These are phyloP conservation scores for Zaprionus gabonicus DNA, from an alignment of 1,140 invertebrate species.

Conservation along the genomic window DNA sequence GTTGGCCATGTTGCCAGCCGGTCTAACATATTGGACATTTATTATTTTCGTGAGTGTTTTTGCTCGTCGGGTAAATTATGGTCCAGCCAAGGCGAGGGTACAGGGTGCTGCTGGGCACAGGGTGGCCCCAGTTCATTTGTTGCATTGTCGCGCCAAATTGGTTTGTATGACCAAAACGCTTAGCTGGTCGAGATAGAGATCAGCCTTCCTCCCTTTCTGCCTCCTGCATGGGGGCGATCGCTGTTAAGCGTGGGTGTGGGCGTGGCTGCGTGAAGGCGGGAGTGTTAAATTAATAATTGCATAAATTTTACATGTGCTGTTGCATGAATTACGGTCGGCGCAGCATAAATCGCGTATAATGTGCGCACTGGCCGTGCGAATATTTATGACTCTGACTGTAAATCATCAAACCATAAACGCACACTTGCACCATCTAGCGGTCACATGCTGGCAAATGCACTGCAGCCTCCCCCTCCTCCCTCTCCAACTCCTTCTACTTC, in stretches of 20 bases:
- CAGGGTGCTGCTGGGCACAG: neutral
- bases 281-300: slow-evolving; percentile 84
- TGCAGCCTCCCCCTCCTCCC: neutral
- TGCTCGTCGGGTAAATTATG: slow-evolving; percentile 79
- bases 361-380: slow-evolving; percentile 83
- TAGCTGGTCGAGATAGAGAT: slow-evolving; percentile 54
- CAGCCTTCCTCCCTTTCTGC: neutral
- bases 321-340: slow-evolving; percentile 80
- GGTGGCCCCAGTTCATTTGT: slow-evolving; percentile 37
- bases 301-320: slow-evolving; percentile 84
- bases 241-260: neutral
- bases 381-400: slow-evolving; percentile 82
- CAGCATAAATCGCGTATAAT: slow-evolving; percentile 84
- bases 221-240: neutral
- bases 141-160: slow-evolving; percentile 44
- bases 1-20: slow-evolving; percentile 64
- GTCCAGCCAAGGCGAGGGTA: slow-evolving; percentile 14
- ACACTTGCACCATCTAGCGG: slow-evolving; percentile 70
- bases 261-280: slow-evolving; percentile 6
- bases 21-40: slow-evolving; percentile 83
- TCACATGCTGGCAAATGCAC: slow-evolving; percentile 44
- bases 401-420: slow-evolving; percentile 84
- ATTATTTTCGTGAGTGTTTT: slow-evolving; percentile 83
- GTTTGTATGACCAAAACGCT: slow-evolving; percentile 44
- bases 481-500: neutral